Conservation (phyloP, 2,888 invertebrate species). For the Drosophila rellima region DNA sequence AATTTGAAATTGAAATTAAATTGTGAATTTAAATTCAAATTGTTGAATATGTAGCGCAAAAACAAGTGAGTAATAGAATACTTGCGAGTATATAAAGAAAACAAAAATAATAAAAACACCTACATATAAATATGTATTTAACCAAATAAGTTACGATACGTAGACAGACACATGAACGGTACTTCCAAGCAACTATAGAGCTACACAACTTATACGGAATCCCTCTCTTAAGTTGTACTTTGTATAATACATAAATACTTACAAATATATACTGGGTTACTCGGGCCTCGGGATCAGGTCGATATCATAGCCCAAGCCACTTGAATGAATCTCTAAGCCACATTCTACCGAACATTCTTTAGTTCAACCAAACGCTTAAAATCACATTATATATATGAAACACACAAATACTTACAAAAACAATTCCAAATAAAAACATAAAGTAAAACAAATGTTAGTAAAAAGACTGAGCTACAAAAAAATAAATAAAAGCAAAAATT, state of each 20-base stretch:
- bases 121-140: conserved; percentile 52
- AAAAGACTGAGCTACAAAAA: conserved; percentile 81
- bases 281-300: conserved; percentile 10
- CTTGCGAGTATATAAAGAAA: conserved; percentile 37
- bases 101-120: conserved; percentile 29
- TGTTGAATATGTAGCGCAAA: conserved; percentile 76
- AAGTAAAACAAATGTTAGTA: conserved; percentile 73
- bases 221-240: conserved; percentile 22
- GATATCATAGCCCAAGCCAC: conserved; percentile 29
- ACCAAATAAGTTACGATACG: conserved; percentile 68
- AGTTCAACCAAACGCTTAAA: conserved; percentile 59
- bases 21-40: conserved; percentile 63
- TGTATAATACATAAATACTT: conserved; percentile 18
- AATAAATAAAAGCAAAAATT: conserved; percentile 32
- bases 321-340: conserved; percentile 30
- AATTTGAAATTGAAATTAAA: conserved; percentile 49
- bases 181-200: conserved; percentile 80
- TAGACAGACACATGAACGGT: conserved; percentile 51
- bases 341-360: conserved; percentile 30
- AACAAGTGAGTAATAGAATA: conserved; percentile 30
- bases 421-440: conserved; percentile 24
- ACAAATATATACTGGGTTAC: neutral
- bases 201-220: conserved; percentile 49
- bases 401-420: conserved; percentile 17
- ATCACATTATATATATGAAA: conserved; percentile 27